A percentile compares a stretch with the other conserved stretches of the same genome.
Conservation (phyloP, 2,113 vertebrate genomes). For the crab-eating macaque (Macaca fascicularis) region DNA sequence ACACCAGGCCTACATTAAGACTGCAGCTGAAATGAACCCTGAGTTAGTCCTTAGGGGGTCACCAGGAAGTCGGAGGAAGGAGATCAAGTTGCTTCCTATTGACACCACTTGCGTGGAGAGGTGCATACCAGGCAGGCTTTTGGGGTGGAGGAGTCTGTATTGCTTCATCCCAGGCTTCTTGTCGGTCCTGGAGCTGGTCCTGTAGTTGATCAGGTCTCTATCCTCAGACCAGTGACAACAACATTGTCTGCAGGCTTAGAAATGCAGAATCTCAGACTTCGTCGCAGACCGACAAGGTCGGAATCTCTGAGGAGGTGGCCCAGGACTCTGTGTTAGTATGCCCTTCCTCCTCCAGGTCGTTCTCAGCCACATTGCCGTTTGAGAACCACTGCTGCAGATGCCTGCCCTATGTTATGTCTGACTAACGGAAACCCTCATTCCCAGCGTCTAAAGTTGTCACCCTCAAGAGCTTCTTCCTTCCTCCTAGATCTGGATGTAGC, state of each 20-base stretch:
- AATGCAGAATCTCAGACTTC: background rate
- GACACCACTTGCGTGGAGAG: background rate
- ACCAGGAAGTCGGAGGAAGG: background rate
- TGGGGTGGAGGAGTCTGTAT: background rate
- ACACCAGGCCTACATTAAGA: no score
- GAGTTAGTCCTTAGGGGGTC: background rate
- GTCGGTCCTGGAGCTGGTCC: background rate
- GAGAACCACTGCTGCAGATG: background rate
- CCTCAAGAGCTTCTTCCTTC: background rate
- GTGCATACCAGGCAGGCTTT: background rate
- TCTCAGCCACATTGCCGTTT: background rate
- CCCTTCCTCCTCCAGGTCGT: no score
- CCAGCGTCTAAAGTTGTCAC: background rate
- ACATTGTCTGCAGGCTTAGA: background rate
- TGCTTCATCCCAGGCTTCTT: background rate
- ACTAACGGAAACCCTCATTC: background rate
- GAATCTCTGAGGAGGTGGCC: background rate
- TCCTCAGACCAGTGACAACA: fast-evolving
- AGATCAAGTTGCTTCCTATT: no score
- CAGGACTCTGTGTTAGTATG: background rate
- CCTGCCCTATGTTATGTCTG: background rate
- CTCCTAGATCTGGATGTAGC: background rate
- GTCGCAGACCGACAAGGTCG: background rate
- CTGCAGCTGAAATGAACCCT: background rate
- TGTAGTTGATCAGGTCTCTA: background rate